Conservation (phyloP, 2,797 vertebrate species). For the Amphiprion clarkii region DNA sequence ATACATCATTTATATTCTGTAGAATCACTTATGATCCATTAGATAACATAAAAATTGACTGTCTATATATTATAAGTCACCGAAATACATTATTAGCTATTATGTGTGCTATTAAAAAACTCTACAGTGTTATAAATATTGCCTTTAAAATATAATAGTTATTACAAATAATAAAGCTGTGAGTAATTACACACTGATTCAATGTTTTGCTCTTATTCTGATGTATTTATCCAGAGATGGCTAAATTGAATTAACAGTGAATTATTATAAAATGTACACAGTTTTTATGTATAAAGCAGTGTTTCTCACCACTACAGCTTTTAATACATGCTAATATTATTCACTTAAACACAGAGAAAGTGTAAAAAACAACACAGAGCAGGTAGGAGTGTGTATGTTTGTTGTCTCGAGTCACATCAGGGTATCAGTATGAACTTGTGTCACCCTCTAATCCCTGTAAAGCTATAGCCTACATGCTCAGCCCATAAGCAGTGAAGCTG, state of each 20-base stretch:
- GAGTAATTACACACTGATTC: background rate
- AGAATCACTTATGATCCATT: background rate
- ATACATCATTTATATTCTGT: background rate
- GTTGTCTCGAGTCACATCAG: slow-evolving; percentile 45
- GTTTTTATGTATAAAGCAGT: slow-evolving; percentile 1
- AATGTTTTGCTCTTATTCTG: background rate
- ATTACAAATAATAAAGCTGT: background rate
- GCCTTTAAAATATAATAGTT: background rate
- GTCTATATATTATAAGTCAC: background rate
- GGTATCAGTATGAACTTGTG: slow-evolving; percentile 52
- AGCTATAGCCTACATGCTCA: slow-evolving; percentile 54
- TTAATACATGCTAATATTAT: background rate
- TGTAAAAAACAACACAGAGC: slow-evolving; percentile 8
- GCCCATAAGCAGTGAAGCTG: slow-evolving; percentile 17
- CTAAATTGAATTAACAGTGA: slow-evolving; percentile 4
- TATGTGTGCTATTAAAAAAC: background rate
- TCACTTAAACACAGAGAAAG: background rate
- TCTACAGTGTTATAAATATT: background rate
- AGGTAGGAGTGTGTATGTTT: slow-evolving; percentile 14
- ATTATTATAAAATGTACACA: slow-evolving; percentile 19
- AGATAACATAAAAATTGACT: background rate
- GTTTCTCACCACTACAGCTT: slow-evolving; percentile 1
- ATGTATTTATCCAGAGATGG: slow-evolving; percentile 9
- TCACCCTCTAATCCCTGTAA: slow-evolving; percentile 66
- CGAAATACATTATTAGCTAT: background rate